Percentiles rank a stretch among this genome's conserved stretches.
These are phyloP conservation scores for Leiothrix lutea DNA, from an alignment of 2,113 vertebrate genomes.

Conservation along the genomic window DNA sequence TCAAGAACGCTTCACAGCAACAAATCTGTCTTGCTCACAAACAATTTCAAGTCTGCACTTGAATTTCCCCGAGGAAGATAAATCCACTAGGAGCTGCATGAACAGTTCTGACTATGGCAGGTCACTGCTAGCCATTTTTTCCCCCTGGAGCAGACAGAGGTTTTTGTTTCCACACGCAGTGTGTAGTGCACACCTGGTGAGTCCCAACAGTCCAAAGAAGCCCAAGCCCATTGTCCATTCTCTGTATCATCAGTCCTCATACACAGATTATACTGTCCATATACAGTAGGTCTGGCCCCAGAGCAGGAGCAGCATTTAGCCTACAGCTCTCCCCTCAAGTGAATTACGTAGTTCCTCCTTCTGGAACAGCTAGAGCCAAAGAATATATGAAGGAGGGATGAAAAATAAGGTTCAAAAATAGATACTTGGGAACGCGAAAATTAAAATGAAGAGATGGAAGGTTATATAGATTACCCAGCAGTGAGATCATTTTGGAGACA, in stretches of 20 bases:
- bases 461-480: neutral
- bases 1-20: neutral
- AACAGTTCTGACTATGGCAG: neutral
- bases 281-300: neutral
- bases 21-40: neutral
- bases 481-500: neutral
- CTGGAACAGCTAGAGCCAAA: neutral
- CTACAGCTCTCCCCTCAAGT: neutral
- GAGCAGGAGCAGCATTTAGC: neutral
- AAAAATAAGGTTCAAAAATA: neutral
- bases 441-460: neutral
- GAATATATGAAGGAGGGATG: neutral
- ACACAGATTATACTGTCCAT: neutral
- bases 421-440: neutral
- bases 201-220: neutral
- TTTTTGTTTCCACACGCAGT: neutral
- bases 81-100: neutral
- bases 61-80: conserved; percentile 18
- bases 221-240: neutral
- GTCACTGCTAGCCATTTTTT: neutral
- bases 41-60: conserved; percentile 23
- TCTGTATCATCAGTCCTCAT: neutral
- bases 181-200: neutral
- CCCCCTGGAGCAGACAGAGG: neutral
- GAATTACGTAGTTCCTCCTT: neutral